Base-by-base conservation (phyloP, 2,113 vertebrate genomes). In the Notiomystis cincta region DNA sequence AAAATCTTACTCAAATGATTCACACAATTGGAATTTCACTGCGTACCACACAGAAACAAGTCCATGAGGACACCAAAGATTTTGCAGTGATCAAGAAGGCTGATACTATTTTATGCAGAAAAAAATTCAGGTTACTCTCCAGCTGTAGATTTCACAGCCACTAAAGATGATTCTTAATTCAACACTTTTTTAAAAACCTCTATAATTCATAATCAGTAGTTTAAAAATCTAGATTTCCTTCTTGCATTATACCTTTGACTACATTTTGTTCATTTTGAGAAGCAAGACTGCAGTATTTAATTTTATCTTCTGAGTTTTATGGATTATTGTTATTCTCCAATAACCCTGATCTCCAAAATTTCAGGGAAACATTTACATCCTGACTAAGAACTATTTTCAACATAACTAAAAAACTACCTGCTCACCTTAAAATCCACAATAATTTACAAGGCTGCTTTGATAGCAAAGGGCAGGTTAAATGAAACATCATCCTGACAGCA, bases 1-100 rank as follows among this genome's bases (percentile, higher is more conserved):
- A 83, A 95, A 94, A 90, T 95, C 91, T 96, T 80, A 88, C 75
- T 92, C 78, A 84, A 88, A 79, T 88, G 88, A 94, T 93, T 96
- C 87, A 91, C 86, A 69, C 60, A 57, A 79, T 31, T 38, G 70
- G 89, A 76, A 95, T 96, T 92, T 76, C 51, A 79, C 33, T 85
- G 77, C 6, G 17, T 38, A 70, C 80, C 40, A 53, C 77, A 84
- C 30, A 91, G 94, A 91, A 97, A 75, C 54, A 72, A 93, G 58
- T 28, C 79, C 50, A 31, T 10, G 7, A 92, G 86, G 61, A 80
- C 58, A 91, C 14, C 54, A 77, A 28, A 73, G 53, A 53, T 33
- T 67, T 56, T 75, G 72, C 53, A 76, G 54, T 17, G 10, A 42
- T 54, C 56, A 77, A 13, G 33, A 77, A 82, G n/a, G 54, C 33